These are phyloP conservation scores for Belgica antarctica DNA, from an alignment of 2,888 invertebrate species.

Conservation along the genomic window DNA sequence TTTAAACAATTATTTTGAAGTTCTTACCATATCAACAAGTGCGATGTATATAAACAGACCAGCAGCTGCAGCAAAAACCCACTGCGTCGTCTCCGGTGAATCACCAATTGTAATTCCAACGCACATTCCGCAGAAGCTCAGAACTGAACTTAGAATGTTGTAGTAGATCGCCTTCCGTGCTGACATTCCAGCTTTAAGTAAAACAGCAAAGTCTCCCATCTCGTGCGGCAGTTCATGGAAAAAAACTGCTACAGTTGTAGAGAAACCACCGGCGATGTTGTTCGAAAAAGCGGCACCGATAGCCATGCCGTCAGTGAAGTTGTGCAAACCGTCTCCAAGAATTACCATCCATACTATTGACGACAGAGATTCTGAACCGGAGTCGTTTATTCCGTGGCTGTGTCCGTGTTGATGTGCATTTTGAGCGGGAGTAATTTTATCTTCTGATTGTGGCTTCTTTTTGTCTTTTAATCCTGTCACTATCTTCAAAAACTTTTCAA, in stretches of 20 bases:
- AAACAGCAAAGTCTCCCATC: slow-evolving; percentile 90
- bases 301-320: slow-evolving; percentile 92
- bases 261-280: slow-evolving; percentile 83
- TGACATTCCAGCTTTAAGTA: slow-evolving; percentile 90
- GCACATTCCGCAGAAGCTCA: slow-evolving; percentile 85
- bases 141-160: slow-evolving; percentile 81
- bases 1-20: neutral
- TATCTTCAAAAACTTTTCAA: slow-evolving; percentile 77
- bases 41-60: slow-evolving; percentile 95
- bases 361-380: slow-evolving; percentile 77
- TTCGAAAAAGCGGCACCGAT: slow-evolving; percentile 86
- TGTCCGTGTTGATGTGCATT: slow-evolving; percentile 70
- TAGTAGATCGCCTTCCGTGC: slow-evolving; percentile 86
- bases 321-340: slow-evolving; percentile 92
- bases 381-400: slow-evolving; percentile 82
- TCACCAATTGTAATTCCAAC: slow-evolving; percentile 83
- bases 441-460: slow-evolving; percentile 60
- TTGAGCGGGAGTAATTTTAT: slow-evolving; percentile 48
- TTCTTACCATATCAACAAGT: slow-evolving; percentile 86
- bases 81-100: slow-evolving; percentile 74
- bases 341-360: slow-evolving; percentile 96
- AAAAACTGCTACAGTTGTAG: slow-evolving; percentile 88
- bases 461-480: slow-evolving; percentile 78
- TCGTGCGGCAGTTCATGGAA: slow-evolving; percentile 95
- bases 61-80: slow-evolving; percentile 89